phyloP scores from a whole-genome alignment of 1,140 invertebrate genomes.

The Bombus pascuorum region DNA sequence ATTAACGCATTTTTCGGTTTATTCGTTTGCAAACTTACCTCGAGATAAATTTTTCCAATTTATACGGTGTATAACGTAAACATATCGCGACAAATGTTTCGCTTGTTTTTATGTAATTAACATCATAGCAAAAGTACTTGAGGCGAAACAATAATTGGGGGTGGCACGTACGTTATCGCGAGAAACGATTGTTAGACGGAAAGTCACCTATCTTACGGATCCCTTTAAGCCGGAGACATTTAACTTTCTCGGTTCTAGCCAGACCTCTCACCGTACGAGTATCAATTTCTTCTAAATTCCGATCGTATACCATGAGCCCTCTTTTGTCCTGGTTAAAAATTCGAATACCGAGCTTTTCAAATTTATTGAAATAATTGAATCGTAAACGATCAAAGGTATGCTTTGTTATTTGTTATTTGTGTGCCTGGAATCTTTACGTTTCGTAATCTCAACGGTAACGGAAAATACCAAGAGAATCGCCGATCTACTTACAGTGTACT shows the following conservation, averaged over 20 bases:
- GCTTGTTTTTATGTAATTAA: neutral
- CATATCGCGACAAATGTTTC: too few relatives aligned
- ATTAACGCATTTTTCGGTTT: too few relatives aligned
- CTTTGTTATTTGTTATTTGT: neutral
- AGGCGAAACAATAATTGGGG: neutral
- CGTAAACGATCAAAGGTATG: neutral
- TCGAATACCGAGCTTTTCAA: constrained; percentile 19
- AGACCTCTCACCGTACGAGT: too few relatives aligned
- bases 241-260: neutral
- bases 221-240: constrained; percentile 8
- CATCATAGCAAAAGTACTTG: neutral
- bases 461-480: neutral
- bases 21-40: too few relatives aligned
- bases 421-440: neutral
- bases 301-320: constrained; percentile 10
- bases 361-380: constrained; percentile 67
- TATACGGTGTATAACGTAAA: too few relatives aligned
- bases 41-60: neutral
- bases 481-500: constrained; percentile 84
- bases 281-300: constrained; percentile 63
- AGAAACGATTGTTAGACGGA: neutral
- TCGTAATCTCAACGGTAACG: neutral
- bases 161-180: neutral
- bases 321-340: constrained; percentile 30
- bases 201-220: neutral